Evolutionary conservation across 2,113 vertebrate species (phyloP).

Genomic region (Machaerirhynchus nigripectus): DNA sequence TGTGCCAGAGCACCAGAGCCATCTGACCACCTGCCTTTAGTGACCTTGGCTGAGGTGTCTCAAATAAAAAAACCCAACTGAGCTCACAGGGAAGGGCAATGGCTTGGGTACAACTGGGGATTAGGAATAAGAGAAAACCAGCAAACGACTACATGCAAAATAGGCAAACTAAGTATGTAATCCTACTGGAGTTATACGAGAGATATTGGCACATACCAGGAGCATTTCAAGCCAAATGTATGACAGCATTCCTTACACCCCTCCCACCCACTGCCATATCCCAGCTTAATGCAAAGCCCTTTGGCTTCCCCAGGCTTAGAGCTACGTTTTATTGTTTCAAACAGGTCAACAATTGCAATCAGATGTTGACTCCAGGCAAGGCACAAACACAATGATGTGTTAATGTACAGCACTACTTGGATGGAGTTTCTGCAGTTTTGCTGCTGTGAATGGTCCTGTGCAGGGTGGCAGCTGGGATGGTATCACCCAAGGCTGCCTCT

Average conservation of each 20-base stretch:
- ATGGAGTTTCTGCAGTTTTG: not conserved
- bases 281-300: slow-evolving; percentile 32
- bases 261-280: slow-evolving; percentile 7
- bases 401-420: slow-evolving; percentile 35
- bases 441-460: not conserved
- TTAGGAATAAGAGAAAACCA: not conserved
- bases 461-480: not conserved
- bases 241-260: slow-evolving; percentile 24
- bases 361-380: slow-evolving; percentile 41
- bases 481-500: not conserved
- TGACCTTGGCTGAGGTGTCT: not conserved
- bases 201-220: slow-evolving; percentile 35
- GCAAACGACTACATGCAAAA: slow-evolving; percentile 14
- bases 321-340: slow-evolving; percentile 37
- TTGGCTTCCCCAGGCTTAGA: slow-evolving; percentile 53
- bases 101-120: not conserved
- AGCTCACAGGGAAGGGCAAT: not conserved
- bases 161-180: slow-evolving; percentile 8
- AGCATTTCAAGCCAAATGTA: slow-evolving; percentile 8
- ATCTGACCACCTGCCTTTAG: not conserved
- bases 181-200: slow-evolving; percentile 10
- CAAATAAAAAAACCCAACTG: not conserved
- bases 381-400: slow-evolving; percentile 43
- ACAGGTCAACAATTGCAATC: slow-evolving; percentile 58
- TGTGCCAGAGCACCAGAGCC: not conserved